These are phyloP conservation scores for Ophthalmolycus amberensis DNA, from an alignment of 2,113 vertebrate species.

Conservation along the genomic window DNA sequence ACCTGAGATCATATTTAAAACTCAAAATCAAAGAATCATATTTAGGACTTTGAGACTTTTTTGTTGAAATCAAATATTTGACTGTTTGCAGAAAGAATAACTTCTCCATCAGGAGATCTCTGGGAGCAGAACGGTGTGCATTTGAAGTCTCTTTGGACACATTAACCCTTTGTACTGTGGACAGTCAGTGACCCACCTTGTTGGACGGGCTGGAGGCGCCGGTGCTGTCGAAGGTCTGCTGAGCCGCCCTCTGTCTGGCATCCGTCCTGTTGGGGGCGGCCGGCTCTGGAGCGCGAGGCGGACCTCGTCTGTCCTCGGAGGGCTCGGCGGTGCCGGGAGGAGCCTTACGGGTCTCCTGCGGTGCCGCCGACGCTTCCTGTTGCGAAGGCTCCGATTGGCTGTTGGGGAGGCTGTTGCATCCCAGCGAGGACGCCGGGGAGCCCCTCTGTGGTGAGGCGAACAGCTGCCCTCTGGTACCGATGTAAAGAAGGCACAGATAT, in stretches of 20 bases:
- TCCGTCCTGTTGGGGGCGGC: constrained; percentile 30
- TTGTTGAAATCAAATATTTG: neutral
- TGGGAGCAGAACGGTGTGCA: no score
- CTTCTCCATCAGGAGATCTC: no score
- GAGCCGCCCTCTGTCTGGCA: constrained; percentile 54
- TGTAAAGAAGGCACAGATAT: neutral
- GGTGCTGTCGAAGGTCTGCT: constrained; percentile 61
- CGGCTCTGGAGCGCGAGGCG: neutral
- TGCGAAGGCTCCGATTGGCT: constrained; percentile 64
- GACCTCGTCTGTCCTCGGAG: constrained; percentile 54
- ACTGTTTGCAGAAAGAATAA: neutral
- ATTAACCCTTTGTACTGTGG: no score
- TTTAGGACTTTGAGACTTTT: neutral
- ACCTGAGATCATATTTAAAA: neutral
- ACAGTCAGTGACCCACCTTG: constrained; percentile 56
- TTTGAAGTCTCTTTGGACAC: no score
- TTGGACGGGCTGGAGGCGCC: constrained; percentile 56
- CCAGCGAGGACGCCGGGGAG: constrained; percentile 56
- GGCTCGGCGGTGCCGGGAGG: neutral
- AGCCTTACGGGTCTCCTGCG: constrained; percentile 16
- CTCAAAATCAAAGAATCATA: neutral
- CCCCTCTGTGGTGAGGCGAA: constrained; percentile 77
- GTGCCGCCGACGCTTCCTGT: constrained; percentile 9
- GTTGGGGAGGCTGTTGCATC: constrained; percentile 64
- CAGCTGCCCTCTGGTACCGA: constrained; percentile 78